A percentile compares a stretch with the other conserved stretches of the same genome.
Conservation (phyloP, 2,113 vertebrate species). For the Ifrita kowaldi region DNA sequence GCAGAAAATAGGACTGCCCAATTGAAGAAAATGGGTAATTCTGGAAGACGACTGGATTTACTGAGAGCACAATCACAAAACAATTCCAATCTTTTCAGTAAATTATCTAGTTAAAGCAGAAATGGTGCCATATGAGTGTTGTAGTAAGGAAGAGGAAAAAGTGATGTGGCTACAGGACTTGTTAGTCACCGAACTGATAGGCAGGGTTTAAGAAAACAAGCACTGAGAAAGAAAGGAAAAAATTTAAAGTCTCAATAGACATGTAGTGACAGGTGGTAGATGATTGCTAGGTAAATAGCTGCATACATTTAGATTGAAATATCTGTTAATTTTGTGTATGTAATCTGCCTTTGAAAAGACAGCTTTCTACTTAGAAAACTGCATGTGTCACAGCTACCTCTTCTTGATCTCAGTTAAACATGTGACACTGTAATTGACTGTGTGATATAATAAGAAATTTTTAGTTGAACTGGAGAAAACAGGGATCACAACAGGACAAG, state of each 20-base stretch:
- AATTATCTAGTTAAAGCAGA: not conserved
- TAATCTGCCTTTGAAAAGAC: not conserved
- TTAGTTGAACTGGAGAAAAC: not conserved
- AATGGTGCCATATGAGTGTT: not conserved
- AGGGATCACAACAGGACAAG: not conserved
- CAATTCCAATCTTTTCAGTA: not conserved
- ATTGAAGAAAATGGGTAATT: not conserved
- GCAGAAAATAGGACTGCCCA: not conserved
- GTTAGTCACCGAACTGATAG: not conserved
- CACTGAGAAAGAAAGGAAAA: not conserved
- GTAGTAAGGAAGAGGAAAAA: not conserved
- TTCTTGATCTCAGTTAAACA: not conserved
- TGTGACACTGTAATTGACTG: not conserved
- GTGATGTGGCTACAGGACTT: not conserved
- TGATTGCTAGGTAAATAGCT: not conserved
- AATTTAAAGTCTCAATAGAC: not conserved
- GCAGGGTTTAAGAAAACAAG: not conserved
- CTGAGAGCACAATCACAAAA: not conserved
- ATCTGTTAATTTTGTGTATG: not conserved
- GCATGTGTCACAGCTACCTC: not conserved
- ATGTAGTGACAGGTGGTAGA: not conserved
- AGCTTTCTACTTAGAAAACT: not conserved
- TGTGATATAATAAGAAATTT: not conserved
- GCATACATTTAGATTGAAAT: not conserved
- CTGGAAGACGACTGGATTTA: not conserved